Percentiles rank a stretch among this genome's conserved stretches.
Conservation (phyloP, 2,797 vertebrate species). For the Sebastes nivosus region DNA sequence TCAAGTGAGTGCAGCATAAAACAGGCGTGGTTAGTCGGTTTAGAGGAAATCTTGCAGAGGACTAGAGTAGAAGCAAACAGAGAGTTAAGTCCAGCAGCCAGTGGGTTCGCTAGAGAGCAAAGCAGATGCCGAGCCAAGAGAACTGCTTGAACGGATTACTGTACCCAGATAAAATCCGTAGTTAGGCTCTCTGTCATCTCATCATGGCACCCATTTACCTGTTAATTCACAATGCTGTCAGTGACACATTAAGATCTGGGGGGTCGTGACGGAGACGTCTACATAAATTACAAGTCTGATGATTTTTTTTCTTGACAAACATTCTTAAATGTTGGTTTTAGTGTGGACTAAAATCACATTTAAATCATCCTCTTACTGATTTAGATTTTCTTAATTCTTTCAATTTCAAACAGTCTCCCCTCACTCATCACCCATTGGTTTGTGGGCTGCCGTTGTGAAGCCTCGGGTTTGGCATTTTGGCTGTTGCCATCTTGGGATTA, state of each 20-base stretch:
- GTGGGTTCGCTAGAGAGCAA: conserved; percentile 50
- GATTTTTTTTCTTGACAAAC: background rate
- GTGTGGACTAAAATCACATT: background rate
- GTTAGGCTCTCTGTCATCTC: conserved; percentile 82
- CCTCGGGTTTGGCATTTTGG: no score
- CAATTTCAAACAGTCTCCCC: background rate
- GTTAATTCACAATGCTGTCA: conserved; percentile 78
- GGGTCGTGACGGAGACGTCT: background rate
- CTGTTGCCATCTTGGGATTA: no score
- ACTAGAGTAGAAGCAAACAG: conserved; percentile 26
- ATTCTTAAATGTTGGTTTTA: background rate
- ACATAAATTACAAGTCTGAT: background rate
- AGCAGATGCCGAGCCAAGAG: conserved; percentile 44
- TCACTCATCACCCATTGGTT: background rate
- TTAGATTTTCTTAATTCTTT: background rate
- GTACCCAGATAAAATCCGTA: conserved; percentile 88
- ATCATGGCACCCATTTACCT: conserved; percentile 91
- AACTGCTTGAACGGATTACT: conserved; percentile 80
- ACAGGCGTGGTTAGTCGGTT: conserved; percentile 70
- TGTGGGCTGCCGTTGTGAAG: no score
- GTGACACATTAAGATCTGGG: conserved; percentile 32
- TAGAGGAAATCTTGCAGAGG: conserved; percentile 44
- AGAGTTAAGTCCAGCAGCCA: conserved; percentile 41
- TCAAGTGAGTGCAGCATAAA: conserved; percentile 15
- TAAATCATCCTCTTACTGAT: background rate